Evolutionary conservation across 2,113 vertebrate genomes (phyloP).

Genomic region (Bujurquina vittata): DNA sequence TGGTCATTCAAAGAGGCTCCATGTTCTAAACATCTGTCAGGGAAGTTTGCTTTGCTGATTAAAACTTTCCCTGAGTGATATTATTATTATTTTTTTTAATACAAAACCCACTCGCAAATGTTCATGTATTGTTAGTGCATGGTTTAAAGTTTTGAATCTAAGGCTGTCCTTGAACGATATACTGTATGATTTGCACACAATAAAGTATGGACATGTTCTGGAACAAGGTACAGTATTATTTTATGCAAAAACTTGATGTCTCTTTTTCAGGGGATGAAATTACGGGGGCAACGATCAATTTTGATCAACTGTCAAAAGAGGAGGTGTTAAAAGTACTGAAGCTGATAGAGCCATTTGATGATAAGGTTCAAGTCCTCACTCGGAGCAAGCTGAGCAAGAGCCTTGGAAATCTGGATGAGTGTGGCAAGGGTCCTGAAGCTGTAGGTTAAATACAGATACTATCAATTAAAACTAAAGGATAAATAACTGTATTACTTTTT

Average conservation of each 20-base stretch:
- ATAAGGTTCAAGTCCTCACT: conserved; percentile 65
- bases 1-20: not conserved
- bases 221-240: not conserved
- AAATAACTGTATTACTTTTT: not conserved
- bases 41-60: too few species aligned
- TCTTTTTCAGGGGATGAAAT: conserved; percentile 74
- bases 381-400: conserved; percentile 67
- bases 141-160: not conserved
- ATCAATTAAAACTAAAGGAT: not conserved
- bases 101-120: too few species aligned
- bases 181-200: not conserved
- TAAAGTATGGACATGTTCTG: not conserved
- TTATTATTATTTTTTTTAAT: too few species aligned
- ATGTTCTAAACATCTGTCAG: not conserved
- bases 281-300: conserved; percentile 73
- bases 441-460: conserved; percentile 52
- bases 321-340: conserved; percentile 72
- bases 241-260: not conserved
- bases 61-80: too few species aligned
- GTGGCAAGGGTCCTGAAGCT: conserved; percentile 52
- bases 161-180: not conserved
- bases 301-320: conserved; percentile 73
- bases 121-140: too few species aligned
- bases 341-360: conserved; percentile 73
- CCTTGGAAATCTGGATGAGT: conserved; percentile 62